A percentile compares a stretch with the other conserved stretches of the same genome.
Conservation (phyloP, 2,113 vertebrate genomes). For the Spea bombifrons region DNA sequence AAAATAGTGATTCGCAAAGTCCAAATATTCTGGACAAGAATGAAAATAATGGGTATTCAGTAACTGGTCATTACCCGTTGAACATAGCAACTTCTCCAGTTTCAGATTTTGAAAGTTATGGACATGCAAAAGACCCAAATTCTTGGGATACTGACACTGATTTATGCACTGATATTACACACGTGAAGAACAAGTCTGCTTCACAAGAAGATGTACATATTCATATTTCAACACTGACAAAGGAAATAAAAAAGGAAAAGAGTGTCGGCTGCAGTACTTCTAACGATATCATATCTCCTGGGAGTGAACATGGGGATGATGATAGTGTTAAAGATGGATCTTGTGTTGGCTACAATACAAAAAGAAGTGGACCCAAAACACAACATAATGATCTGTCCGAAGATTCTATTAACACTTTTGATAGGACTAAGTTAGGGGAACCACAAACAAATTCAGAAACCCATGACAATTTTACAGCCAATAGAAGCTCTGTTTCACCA, state of each 20-base stretch:
- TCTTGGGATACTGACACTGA: constrained; percentile 53
- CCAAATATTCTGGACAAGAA: constrained; percentile 59
- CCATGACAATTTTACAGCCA: constrained; percentile 50
- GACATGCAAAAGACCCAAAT: constrained; percentile 64
- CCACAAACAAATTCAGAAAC: constrained; percentile 45
- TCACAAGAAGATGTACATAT: constrained; percentile 51
- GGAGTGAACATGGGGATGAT: constrained; percentile 40
- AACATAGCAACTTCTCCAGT: constrained; percentile 60
- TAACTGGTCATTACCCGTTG: constrained; percentile 71
- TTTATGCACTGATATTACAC: constrained; percentile 50
- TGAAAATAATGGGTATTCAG: constrained; percentile 67
- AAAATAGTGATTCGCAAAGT: constrained; percentile 75
- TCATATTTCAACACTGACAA: background rate
- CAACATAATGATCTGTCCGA: constrained; percentile 53
- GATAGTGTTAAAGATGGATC: constrained; percentile 31
- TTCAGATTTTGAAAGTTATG: constrained; percentile 63
- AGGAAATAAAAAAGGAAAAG: constrained; percentile 57
- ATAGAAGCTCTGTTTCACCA: constrained; percentile 50
- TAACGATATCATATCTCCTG: constrained; percentile 34
- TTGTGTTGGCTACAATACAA: constrained; percentile 51
- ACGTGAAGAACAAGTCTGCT: constrained; percentile 17
- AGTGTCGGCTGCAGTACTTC: constrained; percentile 49
- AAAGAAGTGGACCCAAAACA: constrained; percentile 48
- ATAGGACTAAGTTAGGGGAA: constrained; percentile 53
- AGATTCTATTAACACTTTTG: constrained; percentile 41